These are phyloP conservation scores for Microtus montanus DNA, from an alignment of 2,113 vertebrate species.

Conservation along the genomic window DNA sequence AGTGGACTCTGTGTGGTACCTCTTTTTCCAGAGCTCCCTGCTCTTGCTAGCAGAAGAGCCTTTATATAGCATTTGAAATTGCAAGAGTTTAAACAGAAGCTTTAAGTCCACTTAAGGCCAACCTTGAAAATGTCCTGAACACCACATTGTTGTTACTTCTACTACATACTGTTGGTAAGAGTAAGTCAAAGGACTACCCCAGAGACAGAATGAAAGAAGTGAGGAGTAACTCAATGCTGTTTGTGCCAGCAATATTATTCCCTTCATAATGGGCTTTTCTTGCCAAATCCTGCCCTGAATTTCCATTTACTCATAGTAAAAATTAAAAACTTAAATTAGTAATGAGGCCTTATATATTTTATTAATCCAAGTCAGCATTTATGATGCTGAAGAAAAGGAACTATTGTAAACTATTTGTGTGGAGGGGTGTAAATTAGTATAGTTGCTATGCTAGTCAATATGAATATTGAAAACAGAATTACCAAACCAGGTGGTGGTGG, in stretches of 20 bases:
- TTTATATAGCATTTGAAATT: conserved; percentile 31
- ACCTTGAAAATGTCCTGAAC: background rate
- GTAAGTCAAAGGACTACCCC: background rate
- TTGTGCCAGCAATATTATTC: background rate
- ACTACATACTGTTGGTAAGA: background rate
- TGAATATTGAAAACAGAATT: background rate
- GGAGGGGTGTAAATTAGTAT: background rate
- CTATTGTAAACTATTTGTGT: background rate
- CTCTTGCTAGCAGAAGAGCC: background rate
- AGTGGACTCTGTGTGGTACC: background rate
- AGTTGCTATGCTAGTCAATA: background rate
- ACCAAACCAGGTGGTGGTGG: background rate
- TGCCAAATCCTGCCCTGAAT: background rate
- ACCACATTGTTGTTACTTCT: background rate
- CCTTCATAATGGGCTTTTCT: background rate
- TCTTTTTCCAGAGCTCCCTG: background rate
- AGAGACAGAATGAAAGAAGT: background rate
- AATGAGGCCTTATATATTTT: background rate
- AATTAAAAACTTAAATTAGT: conserved; percentile 7
- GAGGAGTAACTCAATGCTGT: background rate
- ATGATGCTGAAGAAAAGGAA: background rate
- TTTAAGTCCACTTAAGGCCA: background rate
- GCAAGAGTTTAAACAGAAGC: background rate
- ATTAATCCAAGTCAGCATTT: background rate
- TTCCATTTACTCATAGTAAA: conserved; percentile 38